phyloP scores from a whole-genome alignment of 2,797 vertebrate species.

The Sparus aurata region DNA sequence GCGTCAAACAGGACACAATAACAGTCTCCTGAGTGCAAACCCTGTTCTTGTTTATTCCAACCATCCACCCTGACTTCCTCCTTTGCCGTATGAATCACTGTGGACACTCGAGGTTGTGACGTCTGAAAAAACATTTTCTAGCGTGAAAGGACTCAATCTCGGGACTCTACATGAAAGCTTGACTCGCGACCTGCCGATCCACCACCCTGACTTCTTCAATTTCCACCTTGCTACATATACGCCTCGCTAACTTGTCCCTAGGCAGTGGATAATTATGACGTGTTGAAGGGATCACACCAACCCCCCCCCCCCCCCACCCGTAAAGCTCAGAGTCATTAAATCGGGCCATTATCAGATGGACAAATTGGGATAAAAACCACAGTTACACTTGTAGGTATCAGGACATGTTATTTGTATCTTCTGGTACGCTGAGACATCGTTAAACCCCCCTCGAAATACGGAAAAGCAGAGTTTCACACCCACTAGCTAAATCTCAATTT shows the following conservation, averaged over 20 bases:
- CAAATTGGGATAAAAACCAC: conserved; percentile 19
- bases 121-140: no score
- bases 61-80: no score
- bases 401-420: conserved; percentile 39
- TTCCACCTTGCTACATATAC: neutral
- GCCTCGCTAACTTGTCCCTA: neutral
- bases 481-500: conserved; percentile 57
- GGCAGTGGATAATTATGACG: neutral
- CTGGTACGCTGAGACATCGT: conserved; percentile 37
- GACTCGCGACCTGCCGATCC: no score
- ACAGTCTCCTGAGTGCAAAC: no score
- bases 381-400: conserved; percentile 19
- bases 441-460: conserved; percentile 31
- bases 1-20: no score
- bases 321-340: conserved; percentile 34
- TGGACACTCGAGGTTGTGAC: no score
- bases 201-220: neutral
- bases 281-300: neutral
- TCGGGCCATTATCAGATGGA: conserved; percentile 22
- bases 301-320: neutral
- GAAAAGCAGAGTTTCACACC: conserved; percentile 61
- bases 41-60: no score
- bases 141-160: neutral
- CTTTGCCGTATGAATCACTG: no score
- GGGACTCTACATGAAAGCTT: neutral